Conservation (phyloP, 2,888 invertebrate genomes). For the Lathronympha strigana region DNA sequence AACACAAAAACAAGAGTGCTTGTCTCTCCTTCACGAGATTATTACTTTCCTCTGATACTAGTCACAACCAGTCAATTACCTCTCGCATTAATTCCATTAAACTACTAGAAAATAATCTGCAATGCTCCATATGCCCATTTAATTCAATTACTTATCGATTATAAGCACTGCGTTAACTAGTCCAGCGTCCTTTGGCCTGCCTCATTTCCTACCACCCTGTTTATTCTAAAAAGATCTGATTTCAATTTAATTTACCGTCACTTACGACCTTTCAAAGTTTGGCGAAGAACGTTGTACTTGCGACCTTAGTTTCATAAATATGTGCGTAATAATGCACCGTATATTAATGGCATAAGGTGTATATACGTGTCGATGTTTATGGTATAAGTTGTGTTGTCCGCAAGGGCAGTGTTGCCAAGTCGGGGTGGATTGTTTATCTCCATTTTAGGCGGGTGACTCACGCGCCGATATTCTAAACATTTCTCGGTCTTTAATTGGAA, state of each 20-base stretch:
- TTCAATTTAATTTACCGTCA: neutral
- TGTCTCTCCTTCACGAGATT: neutral
- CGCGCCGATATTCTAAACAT: conserved; percentile 32
- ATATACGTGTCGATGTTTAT: neutral
- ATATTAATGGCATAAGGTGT: neutral
- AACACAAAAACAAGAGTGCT: too few species aligned
- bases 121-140: conserved; percentile 23
- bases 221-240: neutral
- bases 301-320: neutral
- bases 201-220: conserved; percentile 30
- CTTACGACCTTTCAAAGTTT: neutral
- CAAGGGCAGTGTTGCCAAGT: conserved; percentile 24
- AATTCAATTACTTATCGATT: conserved; percentile 27
- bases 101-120: conserved; percentile 11
- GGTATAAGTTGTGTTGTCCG: neutral
- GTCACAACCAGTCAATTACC: neutral
- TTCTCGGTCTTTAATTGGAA: conserved; percentile 27
- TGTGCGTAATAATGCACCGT: neutral
- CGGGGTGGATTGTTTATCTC: conserved; percentile 33
- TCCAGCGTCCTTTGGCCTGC: conserved; percentile 32
- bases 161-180: conserved; percentile 28
- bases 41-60: neutral
- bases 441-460: conserved; percentile 36
- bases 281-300: conserved; percentile 1
- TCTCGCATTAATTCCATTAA: neutral